Evolutionary conservation across 1,140 invertebrate species (phyloP), one percentile per base, ranked within the genome.

Genomic region (Nasonia vitripennis): DNA sequence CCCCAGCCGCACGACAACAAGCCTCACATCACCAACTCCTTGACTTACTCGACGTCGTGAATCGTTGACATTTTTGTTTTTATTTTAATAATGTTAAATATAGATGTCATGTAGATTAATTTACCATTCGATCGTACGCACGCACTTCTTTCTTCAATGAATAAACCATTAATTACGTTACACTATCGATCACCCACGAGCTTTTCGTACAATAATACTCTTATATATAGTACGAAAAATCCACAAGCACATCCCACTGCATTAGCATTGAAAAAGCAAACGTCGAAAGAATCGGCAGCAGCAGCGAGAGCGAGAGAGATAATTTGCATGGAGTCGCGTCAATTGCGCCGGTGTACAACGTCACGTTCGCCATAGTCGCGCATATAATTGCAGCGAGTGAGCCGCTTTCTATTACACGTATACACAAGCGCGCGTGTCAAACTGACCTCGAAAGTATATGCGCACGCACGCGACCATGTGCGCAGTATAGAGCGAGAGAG

Each of bases 11-110:
- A 67, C 10, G 70, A 73, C 9, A 4, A 27, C 27, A 23, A 27
- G 6, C 74, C 83, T 14, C 74, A 67, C 37, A 55, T 86, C 6
- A 7, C n/a, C 48, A 86, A 79, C 55, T 78, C 75, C 9, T 55
- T 86, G 6, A 62, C 68, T 27, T 83, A 86, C 77, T 2, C 9
- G 0, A 17, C 37, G 27, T 9, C 73, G 5, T 83, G 68, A 77
- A 55, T 31, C 10, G 2, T 51, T 81, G 2, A 5, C 51, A 31
- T 12, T 37, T 34, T 80, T 31, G 12, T 67, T 14, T 17, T 48
- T 78, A 12, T 37, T 74, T 27, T 70, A 27, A 27, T 27, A 27
- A 27, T 27, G 0, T 0, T 27, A 27, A n/a, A n/a, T n/a, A 27
- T 70, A 0, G 4, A 37, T 37, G 34, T 37, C 5, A 45, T 45